Conservation (phyloP, 2,888 invertebrate genomes). For the Caenorhabditis virilis region DNA sequence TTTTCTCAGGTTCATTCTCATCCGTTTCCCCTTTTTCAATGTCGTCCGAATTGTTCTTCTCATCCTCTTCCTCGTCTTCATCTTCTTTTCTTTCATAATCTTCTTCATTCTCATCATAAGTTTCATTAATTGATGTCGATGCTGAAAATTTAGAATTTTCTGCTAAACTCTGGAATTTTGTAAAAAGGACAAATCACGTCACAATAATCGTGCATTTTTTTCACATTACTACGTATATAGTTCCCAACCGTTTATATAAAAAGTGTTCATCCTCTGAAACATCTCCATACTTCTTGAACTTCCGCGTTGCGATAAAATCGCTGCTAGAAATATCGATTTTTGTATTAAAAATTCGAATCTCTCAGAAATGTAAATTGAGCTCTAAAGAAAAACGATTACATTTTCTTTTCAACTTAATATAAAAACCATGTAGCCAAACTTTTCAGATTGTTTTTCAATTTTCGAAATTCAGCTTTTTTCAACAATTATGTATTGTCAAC, state of each 20-base stretch:
- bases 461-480: no score
- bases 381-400: no score
- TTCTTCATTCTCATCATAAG: conserved; percentile 22
- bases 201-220: no score
- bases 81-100: conserved; percentile 12
- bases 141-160: conserved; percentile 17
- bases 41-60: no score
- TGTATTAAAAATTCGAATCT: no score
- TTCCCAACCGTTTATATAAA: conserved; percentile 31
- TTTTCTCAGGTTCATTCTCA: conserved; percentile 12
- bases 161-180: not conserved
- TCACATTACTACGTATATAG: conserved; percentile 2
- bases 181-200: not conserved
- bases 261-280: conserved; percentile 29
- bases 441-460: no score
- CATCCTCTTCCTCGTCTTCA: no score
- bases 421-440: no score
- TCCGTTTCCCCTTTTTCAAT: no score
- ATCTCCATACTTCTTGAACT: conserved; percentile 34
- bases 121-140: conserved; percentile 30
- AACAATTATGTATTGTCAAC: no score
- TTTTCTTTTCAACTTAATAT: no score
- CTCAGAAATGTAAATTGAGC: no score
- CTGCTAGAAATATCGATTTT: conserved; percentile 6
- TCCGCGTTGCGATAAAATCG: conserved; percentile 26